phyloP scores from a whole-genome alignment of 2,888 invertebrate genomes.

The Agonopterix subpropinquella region DNA sequence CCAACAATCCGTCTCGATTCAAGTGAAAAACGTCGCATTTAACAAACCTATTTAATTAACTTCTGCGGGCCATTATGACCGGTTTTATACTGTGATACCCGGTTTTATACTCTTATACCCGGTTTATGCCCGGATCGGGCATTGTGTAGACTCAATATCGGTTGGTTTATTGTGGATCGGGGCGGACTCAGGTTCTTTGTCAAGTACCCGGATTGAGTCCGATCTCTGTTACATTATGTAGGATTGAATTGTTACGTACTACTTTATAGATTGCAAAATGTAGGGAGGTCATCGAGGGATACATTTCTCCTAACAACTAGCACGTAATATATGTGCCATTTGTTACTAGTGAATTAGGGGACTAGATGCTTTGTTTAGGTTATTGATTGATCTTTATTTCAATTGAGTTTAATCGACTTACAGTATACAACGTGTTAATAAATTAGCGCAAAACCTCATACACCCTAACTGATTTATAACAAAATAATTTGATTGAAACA shows the following conservation, averaged over 20 bases:
- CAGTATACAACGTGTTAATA: too few species aligned
- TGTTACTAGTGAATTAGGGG: too few species aligned
- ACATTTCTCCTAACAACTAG: constrained; percentile 1
- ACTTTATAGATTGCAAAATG: constrained; percentile 8
- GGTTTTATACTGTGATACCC: constrained; percentile 35
- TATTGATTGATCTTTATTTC: too few species aligned
- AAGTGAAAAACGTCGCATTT: constrained; percentile 51
- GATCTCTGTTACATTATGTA: constrained; percentile 10
- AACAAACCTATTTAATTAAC: constrained; percentile 62
- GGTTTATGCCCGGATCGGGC: constrained; percentile 46
- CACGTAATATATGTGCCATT: too few species aligned
- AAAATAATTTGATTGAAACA: too few species aligned
- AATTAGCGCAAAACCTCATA: too few species aligned
- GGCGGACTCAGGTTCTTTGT: constrained; percentile 30
- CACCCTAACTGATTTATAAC: too few species aligned
- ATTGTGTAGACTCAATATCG: constrained; percentile 65
- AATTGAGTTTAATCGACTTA: too few species aligned
- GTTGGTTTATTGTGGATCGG: constrained; percentile 51
- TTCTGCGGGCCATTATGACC: constrained; percentile 48
- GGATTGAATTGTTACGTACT: constrained; percentile 16
- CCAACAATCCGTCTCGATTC: constrained; percentile 14
- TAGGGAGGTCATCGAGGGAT: not conserved
- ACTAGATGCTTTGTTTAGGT: too few species aligned
- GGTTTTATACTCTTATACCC: constrained; percentile 14
- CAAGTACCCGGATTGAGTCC: constrained; percentile 24